phyloP scores from a whole-genome alignment of 1,140 invertebrate genomes.

The Saccostrea echinata region DNA sequence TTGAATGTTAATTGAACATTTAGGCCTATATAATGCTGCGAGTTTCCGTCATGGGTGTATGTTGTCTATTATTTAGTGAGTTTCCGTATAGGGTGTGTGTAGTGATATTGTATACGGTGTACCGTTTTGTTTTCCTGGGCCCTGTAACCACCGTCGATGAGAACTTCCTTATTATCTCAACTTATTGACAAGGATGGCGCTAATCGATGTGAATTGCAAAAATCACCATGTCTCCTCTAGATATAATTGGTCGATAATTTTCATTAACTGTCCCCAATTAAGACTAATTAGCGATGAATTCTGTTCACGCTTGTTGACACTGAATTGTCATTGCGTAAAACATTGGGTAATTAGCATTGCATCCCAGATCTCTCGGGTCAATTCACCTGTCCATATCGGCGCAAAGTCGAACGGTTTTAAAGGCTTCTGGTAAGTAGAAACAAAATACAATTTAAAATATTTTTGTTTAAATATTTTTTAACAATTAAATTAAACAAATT shows the following conservation, averaged over 20 bases:
- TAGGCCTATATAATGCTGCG: too few species aligned
- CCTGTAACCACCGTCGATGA: neutral
- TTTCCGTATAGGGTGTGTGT: neutral
- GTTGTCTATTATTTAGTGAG: neutral
- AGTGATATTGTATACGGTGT: neutral
- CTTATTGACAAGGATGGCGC: neutral
- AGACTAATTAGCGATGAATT: neutral
- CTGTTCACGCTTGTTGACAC: conserved; percentile 19
- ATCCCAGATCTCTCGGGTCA: neutral
- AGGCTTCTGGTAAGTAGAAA: neutral
- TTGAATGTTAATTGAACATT: too few species aligned
- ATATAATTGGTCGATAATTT: neutral
- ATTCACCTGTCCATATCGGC: neutral
- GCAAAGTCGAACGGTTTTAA: neutral
- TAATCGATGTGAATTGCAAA: neutral
- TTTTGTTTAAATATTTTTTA: neutral
- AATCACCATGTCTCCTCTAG: neutral
- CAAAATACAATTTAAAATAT: neutral
- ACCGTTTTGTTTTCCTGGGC: neutral
- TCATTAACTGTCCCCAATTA: conserved; percentile 20
- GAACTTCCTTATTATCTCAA: conserved; percentile 10
- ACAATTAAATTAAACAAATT: too few species aligned
- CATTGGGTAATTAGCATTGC: neutral
- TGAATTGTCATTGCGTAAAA: neutral
- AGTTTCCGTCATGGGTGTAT: too few species aligned